Conservation (phyloP, 2,888 invertebrate genomes). For the Agriopis aurantiaria region DNA sequence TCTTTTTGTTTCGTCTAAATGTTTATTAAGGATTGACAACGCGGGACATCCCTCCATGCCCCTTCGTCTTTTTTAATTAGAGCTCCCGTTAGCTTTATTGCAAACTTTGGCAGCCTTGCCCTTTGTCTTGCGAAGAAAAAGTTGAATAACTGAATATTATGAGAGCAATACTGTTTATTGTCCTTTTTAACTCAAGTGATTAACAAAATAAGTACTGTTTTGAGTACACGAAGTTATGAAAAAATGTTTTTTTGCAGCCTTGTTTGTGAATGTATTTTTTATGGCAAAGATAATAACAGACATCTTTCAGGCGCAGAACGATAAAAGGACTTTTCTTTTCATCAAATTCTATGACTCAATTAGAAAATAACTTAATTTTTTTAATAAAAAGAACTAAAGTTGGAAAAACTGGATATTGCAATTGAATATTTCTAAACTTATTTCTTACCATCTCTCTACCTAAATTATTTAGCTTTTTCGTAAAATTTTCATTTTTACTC, state of each 20-base stretch:
- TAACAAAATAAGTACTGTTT: conserved; percentile 15
- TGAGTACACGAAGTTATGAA: conserved; percentile 11
- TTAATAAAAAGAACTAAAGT: not conserved
- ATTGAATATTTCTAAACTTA: not conserved
- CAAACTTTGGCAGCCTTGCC: conserved; percentile 54
- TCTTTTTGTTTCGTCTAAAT: conserved; percentile 58
- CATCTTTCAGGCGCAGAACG: conserved; percentile 4
- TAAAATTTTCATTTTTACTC: not conserved
- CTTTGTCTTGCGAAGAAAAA: conserved; percentile 57
- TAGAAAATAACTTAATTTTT: not conserved
- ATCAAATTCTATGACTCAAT: conserved; percentile 24
- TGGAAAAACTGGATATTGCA: not conserved
- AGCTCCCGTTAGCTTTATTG: conserved; percentile 56
- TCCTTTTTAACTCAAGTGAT: conserved; percentile 32
- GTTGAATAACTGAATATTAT: conserved; percentile 54
- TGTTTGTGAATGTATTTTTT: conserved; percentile 3
- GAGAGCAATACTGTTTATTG: conserved; percentile 35
- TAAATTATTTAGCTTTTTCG: not conserved
- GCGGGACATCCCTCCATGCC: conserved; percentile 56
- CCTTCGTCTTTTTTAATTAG: conserved; percentile 60
- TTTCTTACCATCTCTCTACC: not conserved
- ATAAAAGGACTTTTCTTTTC: conserved; percentile 2
- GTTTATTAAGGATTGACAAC: conserved; percentile 59
- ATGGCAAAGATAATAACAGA: conserved; percentile 7
- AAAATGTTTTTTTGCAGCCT: conserved; percentile 1